Percentiles rank a stretch among this genome's conserved stretches.
phyloP scores from a whole-genome alignment of 2,888 invertebrate genomes.

The Xestia c-nigrum region DNA sequence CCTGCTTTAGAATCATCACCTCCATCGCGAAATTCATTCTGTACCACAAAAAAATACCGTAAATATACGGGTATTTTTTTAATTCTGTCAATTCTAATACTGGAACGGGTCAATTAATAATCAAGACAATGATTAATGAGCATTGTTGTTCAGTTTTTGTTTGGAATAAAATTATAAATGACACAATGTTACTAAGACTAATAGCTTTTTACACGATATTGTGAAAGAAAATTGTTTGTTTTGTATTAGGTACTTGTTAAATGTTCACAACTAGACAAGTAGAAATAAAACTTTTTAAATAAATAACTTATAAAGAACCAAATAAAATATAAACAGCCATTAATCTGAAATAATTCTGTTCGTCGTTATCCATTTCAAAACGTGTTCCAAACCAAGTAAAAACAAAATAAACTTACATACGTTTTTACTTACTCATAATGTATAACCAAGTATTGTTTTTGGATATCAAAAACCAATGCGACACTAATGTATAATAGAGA shows the following conservation, averaged over 20 bases:
- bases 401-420: not conserved
- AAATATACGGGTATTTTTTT: slow-evolving; percentile 12
- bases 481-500: not conserved
- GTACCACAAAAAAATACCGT: not conserved
- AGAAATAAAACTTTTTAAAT: not conserved
- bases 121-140: slow-evolving; percentile 52
- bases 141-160: slow-evolving; percentile 50
- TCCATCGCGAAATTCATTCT: not conserved
- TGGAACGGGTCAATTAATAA: slow-evolving; percentile 49
- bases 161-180: slow-evolving; percentile 45
- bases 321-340: slow-evolving; percentile 1
- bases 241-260: slow-evolving; percentile 5
- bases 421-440: not conserved
- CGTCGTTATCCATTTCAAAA: not conserved
- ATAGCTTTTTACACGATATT: slow-evolving; percentile 7
- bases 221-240: slow-evolving; percentile 4
- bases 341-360: not conserved
- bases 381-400: not conserved
- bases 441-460: not conserved
- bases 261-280: not conserved
- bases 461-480: not conserved
- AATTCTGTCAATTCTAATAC: slow-evolving; percentile 45
- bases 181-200: slow-evolving; percentile 41
- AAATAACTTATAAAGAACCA: not conserved
- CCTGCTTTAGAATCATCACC: not conserved